Evolutionary conservation across 1,140 invertebrate species (phyloP).

Genomic region (Drosophila oshimai): DNA sequence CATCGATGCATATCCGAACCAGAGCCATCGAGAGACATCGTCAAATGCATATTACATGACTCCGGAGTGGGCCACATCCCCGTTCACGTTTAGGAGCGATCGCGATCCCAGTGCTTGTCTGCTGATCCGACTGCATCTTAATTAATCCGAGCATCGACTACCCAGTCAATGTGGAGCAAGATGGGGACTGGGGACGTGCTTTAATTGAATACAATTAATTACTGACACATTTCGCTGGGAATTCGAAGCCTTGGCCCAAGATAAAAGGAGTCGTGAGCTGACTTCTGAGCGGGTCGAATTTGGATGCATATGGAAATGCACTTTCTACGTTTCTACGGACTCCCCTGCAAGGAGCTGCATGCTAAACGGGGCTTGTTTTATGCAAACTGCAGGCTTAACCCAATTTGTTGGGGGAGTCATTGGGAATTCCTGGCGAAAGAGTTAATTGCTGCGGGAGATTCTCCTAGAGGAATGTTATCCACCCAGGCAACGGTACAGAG

Average conservation of each 20-base stretch:
- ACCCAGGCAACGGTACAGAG: slow-evolving; percentile 47
- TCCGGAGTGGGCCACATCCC: slow-evolving; percentile 2
- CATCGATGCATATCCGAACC: slow-evolving; percentile 47
- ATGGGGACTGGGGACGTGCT: slow-evolving; percentile 30
- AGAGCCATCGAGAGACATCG: not conserved
- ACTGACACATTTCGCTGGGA: slow-evolving; percentile 72
- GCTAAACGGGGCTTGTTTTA: slow-evolving; percentile 32
- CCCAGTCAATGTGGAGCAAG: not conserved
- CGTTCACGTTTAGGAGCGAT: too few relatives aligned
- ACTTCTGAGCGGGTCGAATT: slow-evolving; percentile 4
- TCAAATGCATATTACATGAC: slow-evolving; percentile 56
- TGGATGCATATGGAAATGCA: slow-evolving; percentile 62
- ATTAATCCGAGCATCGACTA: slow-evolving; percentile 37
- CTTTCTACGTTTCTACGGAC: slow-evolving; percentile 63
- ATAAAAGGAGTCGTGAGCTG: slow-evolving; percentile 55
- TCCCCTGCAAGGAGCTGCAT: slow-evolving; percentile 6
- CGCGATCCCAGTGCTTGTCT: slow-evolving; percentile 25
- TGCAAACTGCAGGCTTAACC: slow-evolving; percentile 57
- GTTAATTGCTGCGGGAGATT: slow-evolving; percentile 41
- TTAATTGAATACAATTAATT: slow-evolving; percentile 82
- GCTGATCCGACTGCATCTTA: slow-evolving; percentile 62
- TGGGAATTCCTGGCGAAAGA: slow-evolving; percentile 17
- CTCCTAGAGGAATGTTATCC: slow-evolving; percentile 3
- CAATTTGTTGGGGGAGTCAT: slow-evolving; percentile 39
- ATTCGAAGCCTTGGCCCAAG: slow-evolving; percentile 27